Evolutionary conservation across 2,113 vertebrate species (phyloP).

Genomic region (Otolemur garnettii): DNA sequence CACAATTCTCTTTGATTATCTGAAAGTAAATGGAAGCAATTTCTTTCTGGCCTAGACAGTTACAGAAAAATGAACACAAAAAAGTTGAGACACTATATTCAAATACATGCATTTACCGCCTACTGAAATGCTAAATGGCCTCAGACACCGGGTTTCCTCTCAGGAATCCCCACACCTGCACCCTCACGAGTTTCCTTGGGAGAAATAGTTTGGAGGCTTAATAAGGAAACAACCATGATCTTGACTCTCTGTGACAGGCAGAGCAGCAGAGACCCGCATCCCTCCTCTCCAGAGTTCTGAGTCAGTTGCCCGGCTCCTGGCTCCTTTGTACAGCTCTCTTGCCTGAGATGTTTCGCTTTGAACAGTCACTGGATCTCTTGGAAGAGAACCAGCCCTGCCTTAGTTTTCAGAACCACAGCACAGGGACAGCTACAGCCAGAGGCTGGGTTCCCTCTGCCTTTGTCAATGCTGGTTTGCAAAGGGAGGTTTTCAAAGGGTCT

Average conservation of each 20-base stretch:
- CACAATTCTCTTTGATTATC: background rate
- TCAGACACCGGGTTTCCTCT: background rate
- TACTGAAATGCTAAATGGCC: background rate
- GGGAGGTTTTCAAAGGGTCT: background rate
- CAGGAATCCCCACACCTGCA: too few relatives aligned
- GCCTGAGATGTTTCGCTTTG: background rate
- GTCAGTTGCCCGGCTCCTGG: background rate
- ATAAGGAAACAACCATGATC: too few relatives aligned
- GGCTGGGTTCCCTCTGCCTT: rapidly evolving
- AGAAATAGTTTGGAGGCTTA: too few relatives aligned
- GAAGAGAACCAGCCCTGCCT: background rate
- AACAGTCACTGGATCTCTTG: rapidly evolving
- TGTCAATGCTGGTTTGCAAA: background rate
- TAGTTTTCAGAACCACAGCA: background rate
- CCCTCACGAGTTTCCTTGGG: background rate
- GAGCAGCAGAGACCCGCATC: background rate
- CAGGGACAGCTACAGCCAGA: too few relatives aligned
- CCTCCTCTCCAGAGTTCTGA: background rate
- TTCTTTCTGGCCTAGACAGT: background rate
- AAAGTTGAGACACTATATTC: background rate
- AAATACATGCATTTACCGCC: background rate
- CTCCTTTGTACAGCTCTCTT: too few relatives aligned
- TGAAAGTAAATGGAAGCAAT: background rate
- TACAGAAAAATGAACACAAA: background rate
- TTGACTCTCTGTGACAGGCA: rapidly evolving